Evolutionary conservation across 1,140 invertebrate genomes (phyloP), one percentile per base, ranked within the genome.

Genomic region (Lepidurus apus): DNA sequence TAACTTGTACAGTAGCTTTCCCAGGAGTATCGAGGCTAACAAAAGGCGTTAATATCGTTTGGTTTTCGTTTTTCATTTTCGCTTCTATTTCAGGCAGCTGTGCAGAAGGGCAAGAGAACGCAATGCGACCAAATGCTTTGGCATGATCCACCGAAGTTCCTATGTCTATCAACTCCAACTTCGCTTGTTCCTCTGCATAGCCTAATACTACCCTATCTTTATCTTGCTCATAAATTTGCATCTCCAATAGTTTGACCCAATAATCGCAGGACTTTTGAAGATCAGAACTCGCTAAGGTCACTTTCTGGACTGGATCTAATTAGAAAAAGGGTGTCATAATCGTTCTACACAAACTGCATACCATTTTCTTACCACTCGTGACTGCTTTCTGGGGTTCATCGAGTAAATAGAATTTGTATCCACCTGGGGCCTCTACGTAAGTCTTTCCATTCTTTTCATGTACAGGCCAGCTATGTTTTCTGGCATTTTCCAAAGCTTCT

Each of bases 71-170:
- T 81, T 91, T 89, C 73, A 98, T 91, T 81, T 87, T 90, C 80
- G 90, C 85, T 82, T 96, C 89, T 79, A 98, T 91, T 11, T 85
- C 84, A 44, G 91, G 87, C 82, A 98, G 91, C 81, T 94, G 87
- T 17, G 87, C 86, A 80, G 89, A 87, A 2, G 95, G 95, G 82
- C 93, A 91, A 0, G 95, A 90, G 86, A 98, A 98, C 1, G 97
- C 97, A 82, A 98, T 95, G 77, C 98, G 89, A 11, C 98, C 98
- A 87, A 95, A 98, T 4, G 95, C 95, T 84, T 93, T 92, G n/a
- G 90, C 95, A 82, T 93, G 92, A 83, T 98, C 89, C 1, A 99
- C 86, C 45, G 89, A 84, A 76, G 85, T 86, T 73, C 87, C 89
- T 83, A 92, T 91, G 83, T 91, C 88, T 82, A 88, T 85, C 73